Base-by-base conservation (phyloP, 2,113 vertebrate genomes). In the Bubo bubo region DNA sequence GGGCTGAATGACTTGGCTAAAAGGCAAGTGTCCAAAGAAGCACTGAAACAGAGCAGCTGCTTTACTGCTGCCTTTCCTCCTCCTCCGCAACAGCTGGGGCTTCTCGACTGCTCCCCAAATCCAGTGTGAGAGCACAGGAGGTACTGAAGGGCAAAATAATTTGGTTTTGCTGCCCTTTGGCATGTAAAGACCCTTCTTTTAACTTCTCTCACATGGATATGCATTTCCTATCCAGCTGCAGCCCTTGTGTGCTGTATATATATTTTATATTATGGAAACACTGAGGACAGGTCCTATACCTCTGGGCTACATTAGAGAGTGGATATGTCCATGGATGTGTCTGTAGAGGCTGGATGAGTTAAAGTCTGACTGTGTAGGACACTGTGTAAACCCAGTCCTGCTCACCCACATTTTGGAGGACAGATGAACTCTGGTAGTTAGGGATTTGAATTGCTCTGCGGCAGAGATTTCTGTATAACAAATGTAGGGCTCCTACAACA, bases 41-140 rank as follows among this genome's bases (percentile, higher is more conserved):
- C 55, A 35, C 27, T 89, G 91, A 95, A 84, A 79, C 22, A 82
- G 49, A 86, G 49, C 90, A 95, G 90, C 85, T 96, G 93, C 79
- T 88, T 77, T 56, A 24, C 34, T 62, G 53, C 58, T 4, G 32
- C 62, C n/a, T 50, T 82, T 81, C 21, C 23, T 89, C 35, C 66
- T 80, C 55, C 75, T n/a, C 73, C 2, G 3, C 53, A 93, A 50
- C 70, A 75, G 59, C 49, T 80, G 43, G 60, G 67, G 41, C 28
- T 70, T 74, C 79, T 91, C 60, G 89, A 56, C 64, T 28, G 35
- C 64, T 89, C 73, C 77, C 80, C 73, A 73, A 30, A 90, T 32
- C 70, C 32, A 37, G 59, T 73, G 39, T 23, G 67, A 92, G 83
- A 95, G 39, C 59, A 79, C 58, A 85, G 68, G 80, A 90, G 64